Conservation (phyloP, 1,140 invertebrate species). For the Leptinotarsa texana region DNA sequence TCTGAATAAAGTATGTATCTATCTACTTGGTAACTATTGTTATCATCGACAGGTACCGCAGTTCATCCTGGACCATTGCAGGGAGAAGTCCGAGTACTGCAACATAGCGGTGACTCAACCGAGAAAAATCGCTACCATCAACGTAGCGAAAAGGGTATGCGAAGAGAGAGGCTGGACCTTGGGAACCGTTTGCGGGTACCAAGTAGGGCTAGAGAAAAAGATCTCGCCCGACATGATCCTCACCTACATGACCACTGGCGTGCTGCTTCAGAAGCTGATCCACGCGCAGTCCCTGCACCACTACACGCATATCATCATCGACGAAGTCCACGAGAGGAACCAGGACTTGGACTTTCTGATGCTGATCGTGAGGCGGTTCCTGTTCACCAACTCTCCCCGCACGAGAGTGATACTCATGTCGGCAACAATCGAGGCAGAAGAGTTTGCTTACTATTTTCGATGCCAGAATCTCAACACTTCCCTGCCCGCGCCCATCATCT, state of each 20-base stretch:
- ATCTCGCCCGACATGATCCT: slow-evolving; percentile 74
- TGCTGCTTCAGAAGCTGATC: slow-evolving; percentile 76
- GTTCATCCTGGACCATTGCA: slow-evolving; percentile 79
- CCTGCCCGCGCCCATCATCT: slow-evolving; percentile 59
- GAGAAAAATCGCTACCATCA: slow-evolving; percentile 85
- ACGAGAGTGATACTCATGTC: slow-evolving; percentile 88
- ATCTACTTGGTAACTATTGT: too few relatives aligned
- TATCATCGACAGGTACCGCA: slow-evolving; percentile 63
- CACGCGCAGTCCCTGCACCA: slow-evolving; percentile 65
- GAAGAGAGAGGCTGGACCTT: slow-evolving; percentile 77
- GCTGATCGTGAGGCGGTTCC: slow-evolving; percentile 78
- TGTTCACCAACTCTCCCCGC: slow-evolving; percentile 70
- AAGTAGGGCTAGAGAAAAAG: slow-evolving; percentile 63
- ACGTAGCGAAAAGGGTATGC: slow-evolving; percentile 83
- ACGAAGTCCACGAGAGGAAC: slow-evolving; percentile 95
- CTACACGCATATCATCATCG: slow-evolving; percentile 91
- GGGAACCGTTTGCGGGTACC: slow-evolving; percentile 85
- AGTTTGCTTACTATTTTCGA: slow-evolving; percentile 77
- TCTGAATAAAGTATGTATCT: too few relatives aligned
- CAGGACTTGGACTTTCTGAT: slow-evolving; percentile 92
- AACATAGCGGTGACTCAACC: slow-evolving; percentile 91
- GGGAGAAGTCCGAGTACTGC: slow-evolving; percentile 60
- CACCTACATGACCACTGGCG: slow-evolving; percentile 85
- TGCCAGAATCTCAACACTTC: slow-evolving; percentile 21
- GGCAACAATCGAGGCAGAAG: slow-evolving; percentile 76